A percentile compares a stretch with the other conserved stretches of the same genome.
phyloP scores from a whole-genome alignment of 2,113 vertebrate genomes.

The Hemiprocne comata region DNA sequence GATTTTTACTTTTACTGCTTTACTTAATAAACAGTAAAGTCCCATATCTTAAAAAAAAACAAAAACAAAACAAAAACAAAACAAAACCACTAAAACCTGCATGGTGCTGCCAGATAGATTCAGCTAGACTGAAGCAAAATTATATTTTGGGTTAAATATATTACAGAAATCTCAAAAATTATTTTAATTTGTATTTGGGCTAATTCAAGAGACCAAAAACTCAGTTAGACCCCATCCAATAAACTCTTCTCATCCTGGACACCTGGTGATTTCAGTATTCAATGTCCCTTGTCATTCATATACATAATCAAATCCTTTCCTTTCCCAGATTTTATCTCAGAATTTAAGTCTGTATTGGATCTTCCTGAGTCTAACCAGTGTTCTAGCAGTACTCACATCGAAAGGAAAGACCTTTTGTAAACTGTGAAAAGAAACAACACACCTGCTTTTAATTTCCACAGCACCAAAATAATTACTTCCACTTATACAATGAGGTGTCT shows the following conservation, averaged over 20 bases:
- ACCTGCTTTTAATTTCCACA: neutral
- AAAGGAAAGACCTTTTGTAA: neutral
- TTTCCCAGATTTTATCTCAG: neutral
- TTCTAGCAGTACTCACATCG: neutral
- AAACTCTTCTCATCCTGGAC: neutral
- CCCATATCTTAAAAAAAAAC: neutral
- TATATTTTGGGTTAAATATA: neutral
- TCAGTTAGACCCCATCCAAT: neutral
- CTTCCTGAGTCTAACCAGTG: neutral
- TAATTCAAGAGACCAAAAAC: neutral
- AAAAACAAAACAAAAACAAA: neutral
- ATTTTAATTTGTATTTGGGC: neutral
- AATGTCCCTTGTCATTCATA: neutral
- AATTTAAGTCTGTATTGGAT: neutral
- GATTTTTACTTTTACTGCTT: neutral
- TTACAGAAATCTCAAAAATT: neutral
- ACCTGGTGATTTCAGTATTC: neutral
- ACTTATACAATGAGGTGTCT: neutral
- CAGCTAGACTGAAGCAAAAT: neutral
- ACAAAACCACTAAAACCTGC: neutral
- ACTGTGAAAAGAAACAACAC: neutral
- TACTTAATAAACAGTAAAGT: slow-evolving; percentile 37
- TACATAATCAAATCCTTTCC: neutral
- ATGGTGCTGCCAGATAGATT: neutral
- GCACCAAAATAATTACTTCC: neutral